Evolutionary conservation across 2,888 invertebrate genomes (phyloP), one percentile per base, ranked within the genome.

Genomic region (Drosophila vallismaia): DNA sequence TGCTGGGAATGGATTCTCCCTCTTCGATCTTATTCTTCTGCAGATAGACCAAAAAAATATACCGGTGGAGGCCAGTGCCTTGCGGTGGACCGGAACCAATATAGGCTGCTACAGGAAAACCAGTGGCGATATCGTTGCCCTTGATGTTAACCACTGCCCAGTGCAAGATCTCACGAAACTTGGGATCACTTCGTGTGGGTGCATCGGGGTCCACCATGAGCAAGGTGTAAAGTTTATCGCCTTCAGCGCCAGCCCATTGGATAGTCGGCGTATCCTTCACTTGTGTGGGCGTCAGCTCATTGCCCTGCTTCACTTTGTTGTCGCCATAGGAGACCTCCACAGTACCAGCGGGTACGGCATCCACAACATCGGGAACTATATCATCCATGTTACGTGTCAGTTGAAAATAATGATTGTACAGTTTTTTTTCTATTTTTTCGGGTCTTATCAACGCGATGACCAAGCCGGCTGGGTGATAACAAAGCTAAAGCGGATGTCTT

Each of bases 61-160:
- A 97, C 59, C 97, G 94, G 90, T 97, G 97, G 7, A 94, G 92
- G 8, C 94, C 96, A 3, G 95, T 94, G 28, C 86, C 94, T 75
- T 94, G 91, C n/a, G 97, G 97, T 0, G 98, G 97, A 14, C 96
- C 97, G 8, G 97, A 94, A 33, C 97, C 97, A 28, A 96, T 91
- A 91, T 97, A 98, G 14, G 94, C 94, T 0, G 95, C 94, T 0
- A 97, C 91, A 0, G 93, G 93, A 70, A 97, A 95, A 7, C 98
- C 98, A 7, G 93, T 92, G 0, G 89, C 84, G 0, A 97, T 88
- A 73, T 95, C 92, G 72, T 88, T 91, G 7, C 95, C 97, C 9
- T 95, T 95, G 80, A 98, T 95, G 89, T 98, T 98, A n/a, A 94
- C 95, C 0, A 98, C 95, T 6, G 97, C 91, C 98, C 98, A 98